Evolutionary conservation across 2,888 invertebrate genomes (phyloP).

Genomic region (Scelioninae gen. 2): DNA sequence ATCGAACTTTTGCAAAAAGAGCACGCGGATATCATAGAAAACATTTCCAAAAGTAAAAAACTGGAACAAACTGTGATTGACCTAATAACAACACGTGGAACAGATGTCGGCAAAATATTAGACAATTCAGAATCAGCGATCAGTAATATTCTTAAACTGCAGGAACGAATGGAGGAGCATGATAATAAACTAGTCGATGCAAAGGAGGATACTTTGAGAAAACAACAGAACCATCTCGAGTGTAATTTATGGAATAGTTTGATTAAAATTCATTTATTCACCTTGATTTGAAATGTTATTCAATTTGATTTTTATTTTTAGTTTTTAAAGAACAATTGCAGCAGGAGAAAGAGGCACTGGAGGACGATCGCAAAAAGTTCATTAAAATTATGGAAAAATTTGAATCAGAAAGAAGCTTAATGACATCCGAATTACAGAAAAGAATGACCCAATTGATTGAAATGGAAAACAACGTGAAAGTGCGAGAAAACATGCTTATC

Average conservation of each 20-base stretch:
- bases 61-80: constrained; percentile 67
- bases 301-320: constrained; percentile 38
- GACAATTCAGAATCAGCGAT: constrained; percentile 66
- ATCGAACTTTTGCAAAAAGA: constrained; percentile 68
- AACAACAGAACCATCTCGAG: constrained; percentile 67
- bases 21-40: constrained; percentile 68
- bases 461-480: constrained; percentile 66
- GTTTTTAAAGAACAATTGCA: constrained; percentile 66
- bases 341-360: constrained; percentile 64
- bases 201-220: constrained; percentile 64
- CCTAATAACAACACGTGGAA: constrained; percentile 65
- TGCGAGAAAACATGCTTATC: constrained; percentile 64
- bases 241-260: constrained; percentile 60
- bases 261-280: background rate
- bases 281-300: background rate
- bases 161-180: constrained; percentile 65
- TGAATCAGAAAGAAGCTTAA: constrained; percentile 62
- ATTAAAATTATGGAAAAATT: constrained; percentile 65
- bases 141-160: constrained; percentile 64
- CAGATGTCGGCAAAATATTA: constrained; percentile 67
- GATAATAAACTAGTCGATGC: constrained; percentile 62
- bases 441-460: constrained; percentile 64
- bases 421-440: constrained; percentile 66
- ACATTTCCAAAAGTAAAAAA: constrained; percentile 69
- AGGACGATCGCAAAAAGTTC: constrained; percentile 66